Evolutionary conservation across 2,888 invertebrate species (phyloP).

Genomic region (Aporophyla nigra): DNA sequence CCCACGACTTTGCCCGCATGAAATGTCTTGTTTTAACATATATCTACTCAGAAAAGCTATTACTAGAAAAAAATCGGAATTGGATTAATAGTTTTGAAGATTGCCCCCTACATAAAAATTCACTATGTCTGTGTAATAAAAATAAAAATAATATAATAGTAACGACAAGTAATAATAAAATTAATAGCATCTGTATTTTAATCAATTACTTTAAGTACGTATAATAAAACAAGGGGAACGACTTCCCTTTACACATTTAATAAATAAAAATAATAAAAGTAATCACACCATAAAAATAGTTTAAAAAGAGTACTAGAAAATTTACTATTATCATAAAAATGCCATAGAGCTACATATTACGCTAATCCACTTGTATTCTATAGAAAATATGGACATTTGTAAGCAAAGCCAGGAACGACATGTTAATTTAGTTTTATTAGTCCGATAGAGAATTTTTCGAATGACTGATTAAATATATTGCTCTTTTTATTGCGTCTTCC

Average conservation of each 20-base stretch:
- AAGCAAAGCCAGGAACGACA: conserved; percentile 16
- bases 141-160: not conserved
- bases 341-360: conserved; percentile 17
- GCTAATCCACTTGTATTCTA: conserved; percentile 6
- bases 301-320: conserved; percentile 18
- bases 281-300: not conserved
- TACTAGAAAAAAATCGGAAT: too few species aligned
- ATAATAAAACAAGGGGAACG: conserved; percentile 12
- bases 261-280: conserved; percentile 14
- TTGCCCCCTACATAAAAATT: too few species aligned
- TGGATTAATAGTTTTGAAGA: too few species aligned
- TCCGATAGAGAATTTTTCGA: not conserved
- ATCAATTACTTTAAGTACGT: not conserved
- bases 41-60: too few species aligned
- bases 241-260: not conserved
- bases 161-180: not conserved
- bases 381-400: conserved; percentile 40
- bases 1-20: not conserved
- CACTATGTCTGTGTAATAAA: too few species aligned
- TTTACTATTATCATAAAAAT: conserved; percentile 49
- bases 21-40: too few species aligned
- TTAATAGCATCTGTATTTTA: not conserved
- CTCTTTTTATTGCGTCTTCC: not conserved
- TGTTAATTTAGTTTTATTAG: conserved; percentile 30
- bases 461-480: not conserved